Evolutionary conservation across 1,140 invertebrate genomes (phyloP).

Genomic region (Eriosoma lanigerum): DNA sequence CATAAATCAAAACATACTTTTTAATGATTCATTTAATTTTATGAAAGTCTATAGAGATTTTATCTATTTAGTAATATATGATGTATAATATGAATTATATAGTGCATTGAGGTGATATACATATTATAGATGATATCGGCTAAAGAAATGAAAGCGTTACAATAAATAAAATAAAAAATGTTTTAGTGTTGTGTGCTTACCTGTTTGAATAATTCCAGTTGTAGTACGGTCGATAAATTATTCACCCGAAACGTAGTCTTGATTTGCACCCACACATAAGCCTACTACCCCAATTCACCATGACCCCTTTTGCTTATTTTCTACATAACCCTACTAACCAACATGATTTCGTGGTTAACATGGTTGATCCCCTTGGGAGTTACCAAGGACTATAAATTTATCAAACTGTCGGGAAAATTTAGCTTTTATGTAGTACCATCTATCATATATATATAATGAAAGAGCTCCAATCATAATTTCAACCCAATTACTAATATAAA

Average conservation of each 20-base stretch:
- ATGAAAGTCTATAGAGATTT: too few relatives aligned
- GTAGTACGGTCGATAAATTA: constrained; percentile 31
- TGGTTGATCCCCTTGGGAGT: not conserved
- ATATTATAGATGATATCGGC: not conserved
- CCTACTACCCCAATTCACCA: not conserved
- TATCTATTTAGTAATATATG: too few relatives aligned
- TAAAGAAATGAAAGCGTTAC: not conserved
- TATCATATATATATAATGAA: not conserved
- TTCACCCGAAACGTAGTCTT: constrained; percentile 17
- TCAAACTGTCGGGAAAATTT: constrained; percentile 14
- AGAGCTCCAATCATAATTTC: not conserved
- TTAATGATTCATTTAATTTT: too few relatives aligned
- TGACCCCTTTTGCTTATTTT: not conserved
- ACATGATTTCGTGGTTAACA: not conserved
- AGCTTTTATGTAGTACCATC: not conserved
- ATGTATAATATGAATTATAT: too few relatives aligned
- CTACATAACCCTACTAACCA: not conserved
- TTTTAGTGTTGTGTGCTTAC: not conserved
- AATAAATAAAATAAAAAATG: not conserved
- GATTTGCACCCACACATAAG: not conserved
- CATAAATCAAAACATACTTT: too few relatives aligned
- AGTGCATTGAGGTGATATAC: not conserved
- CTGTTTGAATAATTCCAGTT: constrained; percentile 1
- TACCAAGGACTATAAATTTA: constrained; percentile 4
- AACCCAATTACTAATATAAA: not conserved